A percentile compares a stretch with the other conserved stretches of the same genome.
Conservation (phyloP, 2,888 invertebrate genomes). For the Ypsolopha scabrella region DNA sequence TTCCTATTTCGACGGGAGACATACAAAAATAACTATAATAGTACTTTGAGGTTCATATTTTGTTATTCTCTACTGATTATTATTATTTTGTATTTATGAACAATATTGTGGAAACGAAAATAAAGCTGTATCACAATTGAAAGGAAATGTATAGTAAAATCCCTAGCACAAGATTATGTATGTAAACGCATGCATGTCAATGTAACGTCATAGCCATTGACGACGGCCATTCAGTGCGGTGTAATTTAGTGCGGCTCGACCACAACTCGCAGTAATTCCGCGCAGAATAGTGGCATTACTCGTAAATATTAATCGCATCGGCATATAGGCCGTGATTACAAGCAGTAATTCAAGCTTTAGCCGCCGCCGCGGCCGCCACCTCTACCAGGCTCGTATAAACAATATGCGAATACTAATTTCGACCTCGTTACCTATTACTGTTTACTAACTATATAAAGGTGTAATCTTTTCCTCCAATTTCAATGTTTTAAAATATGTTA, state of each 20-base stretch:
- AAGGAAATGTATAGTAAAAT: too few species aligned
- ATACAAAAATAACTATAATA: too few species aligned
- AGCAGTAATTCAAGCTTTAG: conserved; percentile 38
- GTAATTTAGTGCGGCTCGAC: conserved; percentile 55
- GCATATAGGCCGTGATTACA: conserved; percentile 54
- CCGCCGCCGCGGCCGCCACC: background rate
- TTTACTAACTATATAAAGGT: background rate
- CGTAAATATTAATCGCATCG: conserved; percentile 59
- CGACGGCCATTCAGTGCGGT: conserved; percentile 43
- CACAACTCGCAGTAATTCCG: conserved; percentile 53
- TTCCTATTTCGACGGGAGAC: too few species aligned
- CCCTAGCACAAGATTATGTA: background rate
- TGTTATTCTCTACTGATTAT: too few species aligned
- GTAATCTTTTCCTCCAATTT: too few species aligned
- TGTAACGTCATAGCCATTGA: conserved; percentile 4
- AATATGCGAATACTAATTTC: conserved; percentile 35
- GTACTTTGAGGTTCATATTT: too few species aligned
- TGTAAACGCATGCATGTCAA: background rate
- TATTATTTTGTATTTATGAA: too few species aligned
- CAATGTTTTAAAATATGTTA: too few species aligned
- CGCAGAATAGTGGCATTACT: conserved; percentile 48
- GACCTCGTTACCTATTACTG: background rate
- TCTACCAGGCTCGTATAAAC: background rate
- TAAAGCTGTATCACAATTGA: too few species aligned
- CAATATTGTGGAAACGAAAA: too few species aligned